Evolutionary conservation across 2,888 invertebrate genomes (phyloP), one percentile per base, ranked within the genome.

Genomic region (Eubasilissa splendida): DNA sequence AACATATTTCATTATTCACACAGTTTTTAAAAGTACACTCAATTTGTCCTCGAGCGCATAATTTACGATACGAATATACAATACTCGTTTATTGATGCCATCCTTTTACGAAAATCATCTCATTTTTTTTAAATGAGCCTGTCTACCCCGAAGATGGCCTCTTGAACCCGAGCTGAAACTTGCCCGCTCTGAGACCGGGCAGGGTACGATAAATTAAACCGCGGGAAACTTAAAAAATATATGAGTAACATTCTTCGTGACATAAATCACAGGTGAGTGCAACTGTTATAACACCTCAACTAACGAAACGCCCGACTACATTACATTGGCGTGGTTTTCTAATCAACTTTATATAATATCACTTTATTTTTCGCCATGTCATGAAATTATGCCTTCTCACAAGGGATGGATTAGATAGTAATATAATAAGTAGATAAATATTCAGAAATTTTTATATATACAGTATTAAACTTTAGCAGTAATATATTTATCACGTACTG

Each of bases 191-290:
- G 52, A 70, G 56, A 31, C 66, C 77, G 77, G 68, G 42, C 77
- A 66, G 66, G 60, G 59, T 14, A n/a, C 74, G 50, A 79, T 79
- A 79, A 79, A 79, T 79, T 73, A 79, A 74, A 50, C 79, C 73
- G 65, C 79, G 73, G 79, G 79, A 52, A 53, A 65, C 71, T 53
- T 73, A 65, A 79, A 79, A 22, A 73, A 74, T 42, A 71, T 77
- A 77, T 60, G 63, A 79, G 73, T 73, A 79, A 79, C 56, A 79
- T 79, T 79, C 79, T 56, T 74, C 42, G 73, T 54, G 79, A 73
- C 79, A 74, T 79, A 79, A 79, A 79, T 79, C 79, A 75, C 65
- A 14, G 33, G 56, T 79, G 79, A 75, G 65, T 75, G 74, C 79
- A 79, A 58, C 66, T 74, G 73, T 74, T 79, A 74, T 79, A 79